Evolutionary conservation across 1,140 invertebrate genomes (phyloP).

Genomic region (Chrysoperla carnea): DNA sequence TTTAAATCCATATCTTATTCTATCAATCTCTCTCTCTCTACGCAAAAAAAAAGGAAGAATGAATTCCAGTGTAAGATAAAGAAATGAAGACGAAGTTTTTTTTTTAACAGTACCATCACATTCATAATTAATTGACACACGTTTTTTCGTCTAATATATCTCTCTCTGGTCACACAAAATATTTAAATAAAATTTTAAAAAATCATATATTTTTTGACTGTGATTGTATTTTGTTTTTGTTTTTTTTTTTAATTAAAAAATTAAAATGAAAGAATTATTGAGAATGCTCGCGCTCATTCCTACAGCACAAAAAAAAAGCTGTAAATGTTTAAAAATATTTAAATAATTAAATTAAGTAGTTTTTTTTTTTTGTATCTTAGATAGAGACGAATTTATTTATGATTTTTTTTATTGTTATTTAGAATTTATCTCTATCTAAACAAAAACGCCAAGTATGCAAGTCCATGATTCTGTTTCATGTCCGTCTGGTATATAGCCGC

Average conservation of each 20-base stretch:
- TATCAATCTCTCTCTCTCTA: too few species aligned
- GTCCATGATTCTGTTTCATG: not conserved
- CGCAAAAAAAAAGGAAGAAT: too few species aligned
- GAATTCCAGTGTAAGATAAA: too few species aligned
- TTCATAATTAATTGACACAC: too few species aligned
- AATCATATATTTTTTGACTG: constrained; percentile 1
- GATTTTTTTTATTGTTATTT: too few species aligned
- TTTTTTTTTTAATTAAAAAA: not conserved
- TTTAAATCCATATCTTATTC: too few species aligned
- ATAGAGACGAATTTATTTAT: too few species aligned
- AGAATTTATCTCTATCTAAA: too few species aligned
- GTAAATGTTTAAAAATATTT: not conserved
- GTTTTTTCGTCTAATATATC: too few species aligned
- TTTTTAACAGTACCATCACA: too few species aligned
- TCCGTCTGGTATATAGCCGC: not conserved
- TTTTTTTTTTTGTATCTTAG: not conserved
- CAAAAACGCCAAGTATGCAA: not conserved
- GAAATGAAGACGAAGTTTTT: too few species aligned
- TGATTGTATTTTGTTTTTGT: not conserved
- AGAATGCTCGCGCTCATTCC: constrained; percentile 1
- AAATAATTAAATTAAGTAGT: not conserved
- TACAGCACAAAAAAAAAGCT: not conserved
- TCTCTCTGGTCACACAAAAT: not conserved
- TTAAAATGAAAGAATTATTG: not conserved
- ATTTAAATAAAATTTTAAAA: not conserved